Evolutionary conservation across 2,888 invertebrate genomes (phyloP), one percentile per base, ranked within the genome.

Genomic region (Reticulitermes lucifugus): DNA sequence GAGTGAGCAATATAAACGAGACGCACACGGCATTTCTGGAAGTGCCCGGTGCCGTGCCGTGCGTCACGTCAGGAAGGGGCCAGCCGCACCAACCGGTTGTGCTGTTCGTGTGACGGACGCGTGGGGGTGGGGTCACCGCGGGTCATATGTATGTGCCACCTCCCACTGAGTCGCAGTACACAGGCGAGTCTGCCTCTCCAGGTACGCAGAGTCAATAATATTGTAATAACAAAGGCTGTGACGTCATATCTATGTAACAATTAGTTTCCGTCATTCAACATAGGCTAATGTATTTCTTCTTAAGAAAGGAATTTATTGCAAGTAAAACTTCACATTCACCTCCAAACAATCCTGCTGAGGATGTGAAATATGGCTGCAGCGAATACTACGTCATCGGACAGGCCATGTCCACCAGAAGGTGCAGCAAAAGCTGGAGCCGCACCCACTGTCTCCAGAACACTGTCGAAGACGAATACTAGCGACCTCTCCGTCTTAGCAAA

Each of bases 91-190:
- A 46, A 77, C 77, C 77, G 77, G 77, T 77, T 77, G 77, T 41
- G 41, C 46, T 46, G 43, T 7, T 77, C 77, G 77, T 77, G 77
- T 77, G 77, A 77, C 51, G 51, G 46, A n/a, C 77, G 77, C 77
- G 77, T 77, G 77, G 77, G 77, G 77, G 46, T 77, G 7, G 25
- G 41, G 46, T 46, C 51, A 22, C 14, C 10, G 6, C 5, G 77
- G 77, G 77, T 77, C 77, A 77, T n/a, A n/a, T 46, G 77, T 46
- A 46, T n/a, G 25, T 41, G 41, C 25, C 18, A 14, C 73, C 35
- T 77, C 46, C 73, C 73, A 73, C 73, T 41, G 73, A 18, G 73
- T 14, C 73, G 3, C 35, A 2, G 25, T 12, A n/a, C 70, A 9
- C 55, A 55, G 18, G 55, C 55, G 1, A 55, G 18, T 12, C 18